phyloP scores from a whole-genome alignment of 1,140 invertebrate genomes.

The Riptortus pedestris region DNA sequence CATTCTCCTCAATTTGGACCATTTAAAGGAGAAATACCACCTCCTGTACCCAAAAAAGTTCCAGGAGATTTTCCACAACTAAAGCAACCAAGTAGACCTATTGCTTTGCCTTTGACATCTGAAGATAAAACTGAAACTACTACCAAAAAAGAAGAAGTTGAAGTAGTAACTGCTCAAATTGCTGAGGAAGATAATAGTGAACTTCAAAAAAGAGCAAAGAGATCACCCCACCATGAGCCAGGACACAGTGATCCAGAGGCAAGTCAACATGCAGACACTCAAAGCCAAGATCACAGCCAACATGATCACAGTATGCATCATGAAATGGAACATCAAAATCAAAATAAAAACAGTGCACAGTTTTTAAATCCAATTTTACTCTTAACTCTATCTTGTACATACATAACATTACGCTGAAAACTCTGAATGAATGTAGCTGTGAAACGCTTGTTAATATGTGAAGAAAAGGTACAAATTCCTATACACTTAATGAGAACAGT shows the following conservation, averaged over 20 bases:
- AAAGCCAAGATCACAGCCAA: conserved; percentile 26
- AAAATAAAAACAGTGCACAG: conserved; percentile 33
- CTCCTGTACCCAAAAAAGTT: conserved; percentile 38
- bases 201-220: conserved; percentile 34
- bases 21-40: conserved; percentile 58
- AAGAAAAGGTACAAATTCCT: no score
- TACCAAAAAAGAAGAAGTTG: conserved; percentile 29
- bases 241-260: conserved; percentile 29
- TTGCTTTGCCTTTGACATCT: conserved; percentile 32
- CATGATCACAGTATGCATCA: conserved; percentile 2
- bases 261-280: conserved; percentile 25
- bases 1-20: conserved; percentile 57
- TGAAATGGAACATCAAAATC: conserved; percentile 2
- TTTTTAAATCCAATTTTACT: conserved; percentile 33
- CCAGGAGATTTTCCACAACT: conserved; percentile 35
- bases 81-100: conserved; percentile 19
- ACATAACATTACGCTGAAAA: conserved; percentile 17
- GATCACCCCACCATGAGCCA: conserved; percentile 34
- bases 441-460: no score
- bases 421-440: no score
- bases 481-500: no score
- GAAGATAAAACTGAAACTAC: conserved; percentile 25
- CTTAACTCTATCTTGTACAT: conserved; percentile 33
- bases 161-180: conserved; percentile 19
- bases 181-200: conserved; percentile 25